A percentile compares a stretch with the other conserved stretches of the same genome.
phyloP scores from a whole-genome alignment of 1,140 invertebrate species.

The Drosophila novamexicana region DNA sequence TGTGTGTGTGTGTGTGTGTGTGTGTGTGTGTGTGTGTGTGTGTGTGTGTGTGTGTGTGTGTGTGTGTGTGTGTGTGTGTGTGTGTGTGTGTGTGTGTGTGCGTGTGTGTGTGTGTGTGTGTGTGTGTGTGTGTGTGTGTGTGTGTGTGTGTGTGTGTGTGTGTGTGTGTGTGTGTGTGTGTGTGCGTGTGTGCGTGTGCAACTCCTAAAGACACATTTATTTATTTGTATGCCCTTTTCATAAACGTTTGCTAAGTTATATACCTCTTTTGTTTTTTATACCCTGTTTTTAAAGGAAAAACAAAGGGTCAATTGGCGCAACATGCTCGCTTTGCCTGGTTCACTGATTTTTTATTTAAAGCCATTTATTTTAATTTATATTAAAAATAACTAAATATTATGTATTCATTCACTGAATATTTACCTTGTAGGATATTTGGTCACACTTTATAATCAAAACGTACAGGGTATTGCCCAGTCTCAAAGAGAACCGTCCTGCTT shows the following conservation, averaged over 20 bases:
- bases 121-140: background rate
- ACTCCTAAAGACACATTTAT: background rate
- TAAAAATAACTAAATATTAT: too few species aligned
- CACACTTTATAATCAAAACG: too few species aligned
- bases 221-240: background rate
- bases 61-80: constrained; percentile 2
- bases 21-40: constrained; percentile 8
- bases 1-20: background rate
- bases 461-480: background rate
- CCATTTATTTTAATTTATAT: too few species aligned
- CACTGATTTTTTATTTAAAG: too few species aligned
- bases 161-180: constrained; percentile 1
- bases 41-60: constrained; percentile 7
- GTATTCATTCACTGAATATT: too few species aligned
- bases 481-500: background rate
- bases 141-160: constrained; percentile 8
- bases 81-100: constrained; percentile 5
- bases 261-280: background rate
- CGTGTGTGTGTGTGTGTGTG: constrained; percentile 7
- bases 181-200: too few species aligned
- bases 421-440: too few species aligned
- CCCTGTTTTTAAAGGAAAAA: background rate
- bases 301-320: too few species aligned
- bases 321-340: too few species aligned
- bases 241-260: background rate